Conservation (phyloP, 2,888 invertebrate species). For the Imbricaverruca yamaguchii region DNA sequence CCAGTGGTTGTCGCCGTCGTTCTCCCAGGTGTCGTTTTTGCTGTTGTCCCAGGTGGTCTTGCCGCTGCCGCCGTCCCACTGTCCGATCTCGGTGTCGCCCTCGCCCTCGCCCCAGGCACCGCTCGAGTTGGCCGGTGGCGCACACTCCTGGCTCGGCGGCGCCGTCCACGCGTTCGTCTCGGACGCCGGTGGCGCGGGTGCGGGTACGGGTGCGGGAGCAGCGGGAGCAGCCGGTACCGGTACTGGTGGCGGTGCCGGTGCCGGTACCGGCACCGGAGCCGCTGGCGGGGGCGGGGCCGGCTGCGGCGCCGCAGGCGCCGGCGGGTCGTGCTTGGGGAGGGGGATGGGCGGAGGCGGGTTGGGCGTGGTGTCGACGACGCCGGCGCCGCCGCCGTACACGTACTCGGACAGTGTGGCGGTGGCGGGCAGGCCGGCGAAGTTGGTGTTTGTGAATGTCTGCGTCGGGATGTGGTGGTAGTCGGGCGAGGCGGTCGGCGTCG, state of each 20-base stretch:
- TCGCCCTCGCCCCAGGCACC: constrained; percentile 25
- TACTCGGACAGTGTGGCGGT: background rate
- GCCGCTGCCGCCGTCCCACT: background rate
- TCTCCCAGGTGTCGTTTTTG: background rate
- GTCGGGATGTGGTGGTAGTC: constrained; percentile 46
- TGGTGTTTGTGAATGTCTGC: constrained; percentile 79
- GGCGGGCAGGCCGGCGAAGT: constrained; percentile 47
- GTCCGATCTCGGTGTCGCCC: constrained; percentile 29
- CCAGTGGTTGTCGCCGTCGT: constrained; percentile 6
- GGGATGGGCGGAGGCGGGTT: constrained; percentile 32
- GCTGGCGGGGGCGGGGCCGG: background rate
- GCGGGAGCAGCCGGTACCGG: background rate
- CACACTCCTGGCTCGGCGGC: background rate
- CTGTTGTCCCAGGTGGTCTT: constrained; percentile 23
- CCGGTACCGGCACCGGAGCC: background rate
- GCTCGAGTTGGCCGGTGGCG: background rate
- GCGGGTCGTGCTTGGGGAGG: constrained; percentile 29
- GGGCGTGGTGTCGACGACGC: constrained; percentile 30
- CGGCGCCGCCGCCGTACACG: constrained; percentile 31
- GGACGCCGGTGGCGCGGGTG: no score
- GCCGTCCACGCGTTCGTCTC: no score
- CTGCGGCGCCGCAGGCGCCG: constrained; percentile 8
- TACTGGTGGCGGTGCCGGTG: background rate
- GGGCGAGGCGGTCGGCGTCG: constrained; percentile 18
- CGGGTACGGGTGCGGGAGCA: background rate